Evolutionary conservation across 2,888 invertebrate genomes (phyloP), one percentile per base, ranked within the genome.

Genomic region (Falcaria lacertinaria): DNA sequence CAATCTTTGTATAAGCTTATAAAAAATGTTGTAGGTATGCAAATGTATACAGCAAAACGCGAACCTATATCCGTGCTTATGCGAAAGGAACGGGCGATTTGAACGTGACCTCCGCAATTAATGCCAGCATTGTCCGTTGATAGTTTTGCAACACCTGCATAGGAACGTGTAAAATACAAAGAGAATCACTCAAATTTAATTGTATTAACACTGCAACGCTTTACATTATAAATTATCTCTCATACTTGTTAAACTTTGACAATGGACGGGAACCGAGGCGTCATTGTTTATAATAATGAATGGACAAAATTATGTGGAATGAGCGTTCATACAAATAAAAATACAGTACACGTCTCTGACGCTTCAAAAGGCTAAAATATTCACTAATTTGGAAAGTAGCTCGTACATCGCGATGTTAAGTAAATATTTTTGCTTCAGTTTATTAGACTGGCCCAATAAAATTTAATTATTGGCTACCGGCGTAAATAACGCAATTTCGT

Each of bases 171-270:
- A 37, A 62, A 61, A 68, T 69, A 74, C 76, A 69, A 64, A 28
- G 67, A 70, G 75, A 71, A 74, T 87, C 86, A 78, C 84, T 66
- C 82, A 84, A 87, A 76, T 69, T 64, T 79, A 76, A 85, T 80
- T 82, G 80, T 80, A 79, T 84, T 84, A 85, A 69, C 74, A 75
- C 65, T 58, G 64, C 64, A 75, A 64, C 48, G 67, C 68, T 80
- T 81, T 81, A 80, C 80, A 80, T 82, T 72, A 78, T 73, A 77
- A 83, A 74, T 75, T 70, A 65, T 67, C 75, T 79, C 78, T 75
- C 75, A 75, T 73, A 75, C 68, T 68, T 63, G 67, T 79, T 78
- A 76, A 73, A 72, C 67, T 76, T 73, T 77, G 78, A 85, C 85
- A 84, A 85, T 86, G 74, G 81, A 68, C 77, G 83, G 80, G 83